Evolutionary conservation across 2,797 vertebrate genomes (phyloP).

Genomic region (Tinamus major): DNA sequence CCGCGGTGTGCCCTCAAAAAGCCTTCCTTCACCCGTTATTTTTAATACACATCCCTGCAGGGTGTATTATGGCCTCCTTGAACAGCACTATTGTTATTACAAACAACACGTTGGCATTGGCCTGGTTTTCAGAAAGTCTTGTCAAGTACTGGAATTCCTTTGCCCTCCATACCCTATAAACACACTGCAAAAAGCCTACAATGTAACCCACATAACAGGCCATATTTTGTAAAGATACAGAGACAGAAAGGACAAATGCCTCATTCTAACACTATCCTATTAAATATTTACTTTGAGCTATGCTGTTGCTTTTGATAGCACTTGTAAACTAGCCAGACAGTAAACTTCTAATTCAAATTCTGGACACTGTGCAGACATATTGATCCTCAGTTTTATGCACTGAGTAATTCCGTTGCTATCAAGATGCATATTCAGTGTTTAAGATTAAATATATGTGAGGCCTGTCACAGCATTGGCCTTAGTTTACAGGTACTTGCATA

Average conservation of each 20-base stretch:
- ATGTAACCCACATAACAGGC: neutral
- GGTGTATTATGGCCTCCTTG: too few relatives aligned
- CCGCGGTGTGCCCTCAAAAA: neutral
- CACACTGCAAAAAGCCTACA: neutral
- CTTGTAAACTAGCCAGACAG: neutral
- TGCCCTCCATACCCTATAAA: neutral
- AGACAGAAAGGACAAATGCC: neutral
- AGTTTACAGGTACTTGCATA: neutral
- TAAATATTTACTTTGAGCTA: neutral
- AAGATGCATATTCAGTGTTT: neutral
- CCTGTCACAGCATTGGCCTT: neutral
- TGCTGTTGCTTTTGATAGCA: neutral
- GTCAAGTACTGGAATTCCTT: accelerated
- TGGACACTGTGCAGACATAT: neutral
- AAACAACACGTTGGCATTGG: neutral
- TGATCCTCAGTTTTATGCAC: neutral
- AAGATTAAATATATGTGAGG: neutral
- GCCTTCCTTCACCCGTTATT: too few relatives aligned
- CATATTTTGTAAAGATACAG: accelerated
- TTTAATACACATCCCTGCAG: too few relatives aligned
- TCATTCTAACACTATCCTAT: neutral
- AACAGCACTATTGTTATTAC: neutral
- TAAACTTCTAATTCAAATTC: constrained; percentile 1
- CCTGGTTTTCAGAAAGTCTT: neutral
- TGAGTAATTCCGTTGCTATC: neutral